Evolutionary conservation across 2,797 vertebrate species (phyloP).

Genomic region (Mastacembelus armatus): DNA sequence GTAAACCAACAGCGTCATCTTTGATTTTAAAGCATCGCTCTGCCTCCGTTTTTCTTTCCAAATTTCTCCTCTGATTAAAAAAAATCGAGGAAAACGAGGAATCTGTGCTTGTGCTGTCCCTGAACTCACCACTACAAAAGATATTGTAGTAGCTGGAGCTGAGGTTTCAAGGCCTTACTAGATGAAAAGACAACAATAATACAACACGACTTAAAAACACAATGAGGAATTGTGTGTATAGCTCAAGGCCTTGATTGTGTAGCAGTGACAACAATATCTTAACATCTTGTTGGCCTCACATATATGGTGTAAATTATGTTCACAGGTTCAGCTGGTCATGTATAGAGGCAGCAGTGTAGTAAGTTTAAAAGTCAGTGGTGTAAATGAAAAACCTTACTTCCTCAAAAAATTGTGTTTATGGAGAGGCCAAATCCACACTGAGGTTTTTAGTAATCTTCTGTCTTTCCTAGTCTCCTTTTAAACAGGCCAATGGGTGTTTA

Average conservation of each 20-base stretch:
- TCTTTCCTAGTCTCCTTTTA: background rate
- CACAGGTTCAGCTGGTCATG: background rate
- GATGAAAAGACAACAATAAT: background rate
- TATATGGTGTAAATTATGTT: background rate
- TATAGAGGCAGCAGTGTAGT: conserved; percentile 2
- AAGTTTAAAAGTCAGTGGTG: background rate
- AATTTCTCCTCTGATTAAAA: conserved; percentile 17
- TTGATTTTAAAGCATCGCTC: background rate
- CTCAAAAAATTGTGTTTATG: background rate
- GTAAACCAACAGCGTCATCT: background rate
- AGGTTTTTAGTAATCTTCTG: background rate
- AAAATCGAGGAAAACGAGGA: background rate
- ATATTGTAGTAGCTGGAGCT: background rate
- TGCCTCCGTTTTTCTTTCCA: conserved; percentile 11
- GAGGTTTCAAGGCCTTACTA: background rate
- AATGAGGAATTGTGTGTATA: background rate
- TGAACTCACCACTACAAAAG: background rate
- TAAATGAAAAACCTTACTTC: background rate
- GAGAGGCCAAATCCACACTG: background rate
- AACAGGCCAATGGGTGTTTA: background rate
- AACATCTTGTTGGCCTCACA: background rate
- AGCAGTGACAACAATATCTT: background rate
- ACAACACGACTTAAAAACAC: background rate
- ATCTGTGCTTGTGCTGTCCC: background rate
- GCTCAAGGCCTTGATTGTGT: background rate